Evolutionary conservation across 2,113 vertebrate genomes (phyloP).

Genomic region (Brienomyrus brachyistius): DNA sequence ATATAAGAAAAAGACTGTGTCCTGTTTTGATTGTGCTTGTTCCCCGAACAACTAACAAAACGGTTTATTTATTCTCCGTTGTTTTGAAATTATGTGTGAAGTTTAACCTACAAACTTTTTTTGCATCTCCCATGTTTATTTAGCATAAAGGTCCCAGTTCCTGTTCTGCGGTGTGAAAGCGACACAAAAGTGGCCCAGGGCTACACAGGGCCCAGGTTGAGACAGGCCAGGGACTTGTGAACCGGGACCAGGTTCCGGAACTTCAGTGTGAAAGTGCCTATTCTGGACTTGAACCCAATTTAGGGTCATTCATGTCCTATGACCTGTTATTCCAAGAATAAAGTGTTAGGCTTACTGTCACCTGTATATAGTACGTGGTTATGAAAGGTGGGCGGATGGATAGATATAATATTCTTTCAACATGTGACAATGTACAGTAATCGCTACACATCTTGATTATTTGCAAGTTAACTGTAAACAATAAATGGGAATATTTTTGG

Average conservation of each 20-base stretch:
- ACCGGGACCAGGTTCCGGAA: too few relatives aligned
- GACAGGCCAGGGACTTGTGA: too few relatives aligned
- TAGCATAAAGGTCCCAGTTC: not conserved
- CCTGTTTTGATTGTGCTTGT: not conserved
- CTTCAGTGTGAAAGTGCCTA: too few relatives aligned
- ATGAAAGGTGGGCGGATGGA: not conserved
- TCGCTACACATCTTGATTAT: not conserved
- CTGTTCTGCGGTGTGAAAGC: not conserved
- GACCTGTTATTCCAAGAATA: not conserved
- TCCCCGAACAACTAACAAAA: not conserved
- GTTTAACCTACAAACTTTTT: not conserved
- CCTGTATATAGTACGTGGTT: not conserved
- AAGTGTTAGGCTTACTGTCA: not conserved
- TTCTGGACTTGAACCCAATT: not conserved
- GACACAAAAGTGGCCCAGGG: not conserved
- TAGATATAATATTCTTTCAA: not conserved
- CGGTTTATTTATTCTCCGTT: not conserved
- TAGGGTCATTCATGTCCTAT: not conserved
- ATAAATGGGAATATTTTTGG: not conserved
- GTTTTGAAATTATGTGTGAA: not conserved
- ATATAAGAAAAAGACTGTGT: not conserved
- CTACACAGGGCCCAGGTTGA: not conserved
- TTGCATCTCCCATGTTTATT: not conserved
- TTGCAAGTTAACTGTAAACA: not conserved
- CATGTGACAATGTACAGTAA: not conserved